Percentiles rank a stretch among this genome's conserved stretches.
Evolutionary conservation across 2,113 vertebrate species (phyloP).

Genomic region (Hydropotes inermis): DNA sequence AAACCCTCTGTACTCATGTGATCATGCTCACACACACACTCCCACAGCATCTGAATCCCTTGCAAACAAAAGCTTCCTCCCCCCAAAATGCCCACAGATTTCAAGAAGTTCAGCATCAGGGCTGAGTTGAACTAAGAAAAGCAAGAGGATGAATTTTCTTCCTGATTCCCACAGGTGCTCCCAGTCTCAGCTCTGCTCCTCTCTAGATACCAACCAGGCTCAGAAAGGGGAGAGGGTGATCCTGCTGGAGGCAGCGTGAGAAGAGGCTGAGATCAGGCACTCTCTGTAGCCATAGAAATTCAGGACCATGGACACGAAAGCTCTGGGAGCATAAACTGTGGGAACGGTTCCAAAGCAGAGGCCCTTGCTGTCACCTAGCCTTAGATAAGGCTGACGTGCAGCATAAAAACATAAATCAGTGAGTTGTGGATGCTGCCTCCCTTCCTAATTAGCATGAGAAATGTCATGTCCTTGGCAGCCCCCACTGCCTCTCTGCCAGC

Average conservation of each 20-base stretch:
- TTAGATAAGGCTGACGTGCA: neutral
- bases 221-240: neutral
- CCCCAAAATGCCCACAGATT: neutral
- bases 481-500: neutral
- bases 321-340: neutral
- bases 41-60: neutral
- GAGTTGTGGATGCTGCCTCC: neutral
- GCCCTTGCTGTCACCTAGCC: neutral
- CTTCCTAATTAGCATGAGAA: slow-evolving; percentile 22
- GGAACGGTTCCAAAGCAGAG: neutral
- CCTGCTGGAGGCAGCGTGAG: neutral
- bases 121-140: neutral
- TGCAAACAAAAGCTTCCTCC: neutral
- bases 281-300: neutral
- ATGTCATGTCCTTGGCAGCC: slow-evolving; percentile 12
- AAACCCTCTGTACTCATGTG: neutral
- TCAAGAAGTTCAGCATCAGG: neutral
- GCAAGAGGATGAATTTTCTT: neutral
- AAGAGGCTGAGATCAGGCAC: neutral
- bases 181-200: neutral
- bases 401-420: neutral
- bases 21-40: rapidly evolving
- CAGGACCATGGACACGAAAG: neutral
- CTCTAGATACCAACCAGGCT: neutral
- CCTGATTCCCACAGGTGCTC: rapidly evolving